Base-by-base conservation (phyloP, 1,140 invertebrate species). In the Sycobia sp. region DNA sequence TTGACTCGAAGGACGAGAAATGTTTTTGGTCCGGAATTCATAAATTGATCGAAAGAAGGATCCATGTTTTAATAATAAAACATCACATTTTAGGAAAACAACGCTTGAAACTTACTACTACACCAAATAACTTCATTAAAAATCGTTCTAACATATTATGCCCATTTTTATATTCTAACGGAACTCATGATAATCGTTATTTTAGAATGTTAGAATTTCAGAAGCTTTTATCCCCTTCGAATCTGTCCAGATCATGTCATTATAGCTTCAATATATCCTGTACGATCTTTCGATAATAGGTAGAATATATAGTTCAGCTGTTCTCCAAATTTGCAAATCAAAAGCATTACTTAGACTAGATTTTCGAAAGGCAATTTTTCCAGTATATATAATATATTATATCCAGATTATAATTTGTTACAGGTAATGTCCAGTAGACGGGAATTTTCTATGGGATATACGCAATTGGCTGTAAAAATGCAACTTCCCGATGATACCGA, bases 361-460 rank as follows among this genome's bases (percentile, higher is more conserved):
- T 22, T 43, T 18, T 18, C 22, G 4, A 22, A 43, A 43, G 22
- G 3, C 22, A 43, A 20, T 4, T 43, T 43, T 43, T 43, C 18
- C 18, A 16, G 8, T 18, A 20, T 1, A 18, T 22, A 25, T 14
- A 29, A 29, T 29, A 49, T 29, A 22, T 49, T 32, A 20, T 4
- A 0, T 1, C 4, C 18, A 36, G 11, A 29, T 32, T 67, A 38
- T 51, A n/a, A n/a, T 39, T 16, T 14, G 67, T 65, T 22, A 22
- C 63, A 81, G 78, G 67, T 75, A 8, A 71, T 76, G 58, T 78
- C 78, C 7, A 73, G 72, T 23, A 73, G 76, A 70, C 75, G 71
- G 56, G 77, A 81, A 54, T 67, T 71, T 3, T 73, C 77, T 23
- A 74, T 79, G 69, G 78, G 77, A 39, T 82, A 82, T 62, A 81